These are phyloP conservation scores for Tyrannus savana DNA, from an alignment of 2,113 vertebrate genomes.

Conservation along the genomic window DNA sequence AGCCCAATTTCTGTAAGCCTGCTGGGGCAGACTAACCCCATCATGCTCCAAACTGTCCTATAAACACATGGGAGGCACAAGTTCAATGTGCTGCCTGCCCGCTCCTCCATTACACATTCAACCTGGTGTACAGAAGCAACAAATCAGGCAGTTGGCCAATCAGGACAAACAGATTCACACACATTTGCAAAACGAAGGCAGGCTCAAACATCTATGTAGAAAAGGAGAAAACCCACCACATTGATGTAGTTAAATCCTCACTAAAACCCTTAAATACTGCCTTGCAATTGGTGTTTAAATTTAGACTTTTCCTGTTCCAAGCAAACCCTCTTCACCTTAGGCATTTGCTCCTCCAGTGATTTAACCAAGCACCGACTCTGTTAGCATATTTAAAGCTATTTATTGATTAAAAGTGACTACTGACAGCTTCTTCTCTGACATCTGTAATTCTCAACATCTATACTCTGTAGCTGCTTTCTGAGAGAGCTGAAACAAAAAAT, in stretches of 20 bases:
- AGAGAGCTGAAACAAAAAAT: background rate
- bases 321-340: background rate
- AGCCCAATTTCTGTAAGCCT: background rate
- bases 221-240: background rate
- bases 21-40: background rate
- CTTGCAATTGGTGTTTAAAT: background rate
- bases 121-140: background rate
- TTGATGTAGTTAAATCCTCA: background rate
- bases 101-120: background rate
- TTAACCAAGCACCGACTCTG: background rate
- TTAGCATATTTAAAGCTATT: background rate
- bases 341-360: background rate
- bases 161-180: background rate
- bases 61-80: background rate
- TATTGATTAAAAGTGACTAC: background rate
- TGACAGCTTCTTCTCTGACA: background rate
- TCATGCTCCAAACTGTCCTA: background rate
- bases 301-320: background rate
- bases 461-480: background rate
- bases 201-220: background rate
- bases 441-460: background rate
- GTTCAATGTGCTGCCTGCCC: background rate
- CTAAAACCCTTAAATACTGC: background rate
- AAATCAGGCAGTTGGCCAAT: background rate
- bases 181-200: background rate